These are phyloP conservation scores for Pseudorasbora parva DNA, from an alignment of 2,113 vertebrate species.

Conservation along the genomic window DNA sequence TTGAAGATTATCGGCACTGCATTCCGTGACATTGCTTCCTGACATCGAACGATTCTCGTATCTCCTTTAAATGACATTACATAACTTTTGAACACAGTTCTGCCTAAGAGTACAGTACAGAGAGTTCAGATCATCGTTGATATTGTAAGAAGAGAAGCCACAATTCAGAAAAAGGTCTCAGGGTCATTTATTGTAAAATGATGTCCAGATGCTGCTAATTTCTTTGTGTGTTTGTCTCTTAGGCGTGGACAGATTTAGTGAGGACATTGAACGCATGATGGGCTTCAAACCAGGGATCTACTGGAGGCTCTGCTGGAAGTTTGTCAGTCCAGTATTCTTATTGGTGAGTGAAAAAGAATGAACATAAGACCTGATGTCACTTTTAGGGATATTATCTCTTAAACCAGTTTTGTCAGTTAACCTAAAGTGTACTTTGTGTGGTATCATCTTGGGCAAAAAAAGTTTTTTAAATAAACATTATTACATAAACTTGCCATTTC, in stretches of 20 bases:
- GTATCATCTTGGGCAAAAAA: too few relatives aligned
- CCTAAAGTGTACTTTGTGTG: neutral
- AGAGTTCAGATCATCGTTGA: slow-evolving; percentile 35
- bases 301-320: slow-evolving; percentile 99
- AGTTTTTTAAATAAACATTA: too few relatives aligned
- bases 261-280: slow-evolving; percentile 96
- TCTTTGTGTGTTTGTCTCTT: slow-evolving; percentile 52
- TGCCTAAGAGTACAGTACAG: slow-evolving; percentile 13
- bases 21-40: neutral
- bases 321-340: slow-evolving; percentile 93
- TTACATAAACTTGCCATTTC: too few relatives aligned
- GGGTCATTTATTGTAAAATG: slow-evolving; percentile 11
- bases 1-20: neutral
- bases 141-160: slow-evolving; percentile 21
- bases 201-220: slow-evolving; percentile 30
- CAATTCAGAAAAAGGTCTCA: neutral
- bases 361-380: neutral
- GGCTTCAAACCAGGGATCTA: slow-evolving; percentile 98
- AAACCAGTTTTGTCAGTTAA: neutral
- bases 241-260: slow-evolving; percentile 98
- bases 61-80: slow-evolving; percentile 19
- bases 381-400: neutral
- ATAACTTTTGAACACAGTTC: slow-evolving; percentile 31
- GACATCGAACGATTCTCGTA: neutral
- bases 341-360: slow-evolving; percentile 79